Base-by-base conservation (phyloP, 1,140 invertebrate species). In the Rhagoletis pomonella region DNA sequence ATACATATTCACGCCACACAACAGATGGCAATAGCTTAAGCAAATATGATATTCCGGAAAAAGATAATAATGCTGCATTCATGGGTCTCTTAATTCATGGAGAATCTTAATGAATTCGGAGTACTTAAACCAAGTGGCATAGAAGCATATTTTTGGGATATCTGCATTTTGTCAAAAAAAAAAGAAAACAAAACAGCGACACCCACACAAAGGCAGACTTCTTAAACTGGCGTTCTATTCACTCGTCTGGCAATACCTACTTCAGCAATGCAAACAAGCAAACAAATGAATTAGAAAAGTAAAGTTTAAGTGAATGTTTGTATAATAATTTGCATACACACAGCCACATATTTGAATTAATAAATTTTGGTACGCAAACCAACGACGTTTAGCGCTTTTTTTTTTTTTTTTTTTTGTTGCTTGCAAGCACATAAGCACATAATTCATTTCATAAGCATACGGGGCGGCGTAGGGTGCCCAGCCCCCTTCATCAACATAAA, bases 401-500 rank as follows among this genome's bases (percentile, higher is more conserved):
- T 14, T 47, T 44, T n/a, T 44, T n/a, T 73, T 73, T 73, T 47
- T 42, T 14, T 44, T 73, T 17, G 4, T 4, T 10, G 50, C 50
- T 55, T 10, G 2, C 10, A 55, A 5, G 10, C 10, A 62, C 17
- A 14, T 62, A 62, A 14, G 60, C 73, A 10, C n/a, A 58, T 81
- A 47, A 29, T 4, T 81, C 73, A 81, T 58, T 81, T 81, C 5
- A 81, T 81, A 58, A 81, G 9, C 73, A 29, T 4, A 10, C 5
- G 19, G 42, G 69, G 29, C 29, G 29, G 44, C 73, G 47, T 81
- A 29, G 73, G 47, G 73, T 81, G 73, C 9, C 47, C 73, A 81
- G 73, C 73, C 73, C 73, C 47, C 73, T 47, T 14, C 67, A 44
- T 69, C 47, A 29, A 81, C 44, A 64, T n/a, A n/a, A 50, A 50